Evolutionary conservation across 2,888 invertebrate species (phyloP).

Genomic region (Encarsia formosa): DNA sequence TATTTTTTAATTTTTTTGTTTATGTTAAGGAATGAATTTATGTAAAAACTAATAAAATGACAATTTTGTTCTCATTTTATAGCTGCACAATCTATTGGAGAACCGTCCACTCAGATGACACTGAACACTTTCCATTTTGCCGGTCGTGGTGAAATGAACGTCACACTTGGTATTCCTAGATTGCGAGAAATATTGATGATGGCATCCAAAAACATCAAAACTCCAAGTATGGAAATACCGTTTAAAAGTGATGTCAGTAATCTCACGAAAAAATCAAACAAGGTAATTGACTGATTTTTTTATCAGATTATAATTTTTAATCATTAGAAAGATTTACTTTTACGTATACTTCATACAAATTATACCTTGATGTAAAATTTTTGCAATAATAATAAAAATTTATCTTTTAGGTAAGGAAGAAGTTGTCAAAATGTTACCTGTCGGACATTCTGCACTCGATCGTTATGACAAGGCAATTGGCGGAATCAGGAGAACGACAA

Average conservation of each 20-base stretch:
- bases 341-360: too few relatives aligned
- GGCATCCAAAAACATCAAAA: constrained; percentile 88
- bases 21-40: background rate
- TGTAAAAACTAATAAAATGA: background rate
- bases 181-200: constrained; percentile 95
- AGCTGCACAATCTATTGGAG: constrained; percentile 95
- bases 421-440: constrained; percentile 74
- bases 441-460: constrained; percentile 74
- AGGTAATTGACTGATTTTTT: constrained; percentile 47
- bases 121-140: constrained; percentile 99
- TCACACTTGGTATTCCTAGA: constrained; percentile 98
- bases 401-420: constrained; percentile 58
- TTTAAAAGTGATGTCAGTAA: constrained; percentile 58
- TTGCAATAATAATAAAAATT: too few relatives aligned
- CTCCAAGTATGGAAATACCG: constrained; percentile 94
- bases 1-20: background rate
- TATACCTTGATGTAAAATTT: too few relatives aligned
- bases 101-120: constrained; percentile 99
- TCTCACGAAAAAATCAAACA: constrained; percentile 60
- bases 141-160: constrained; percentile 99
- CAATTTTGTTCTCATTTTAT: constrained; percentile 45
- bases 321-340: background rate
- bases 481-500: constrained; percentile 54
- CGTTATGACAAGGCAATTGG: constrained; percentile 59
- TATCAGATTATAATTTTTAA: background rate